Evolutionary conservation across 2,113 vertebrate species (phyloP).

Genomic region (Nanorana parkeri): DNA sequence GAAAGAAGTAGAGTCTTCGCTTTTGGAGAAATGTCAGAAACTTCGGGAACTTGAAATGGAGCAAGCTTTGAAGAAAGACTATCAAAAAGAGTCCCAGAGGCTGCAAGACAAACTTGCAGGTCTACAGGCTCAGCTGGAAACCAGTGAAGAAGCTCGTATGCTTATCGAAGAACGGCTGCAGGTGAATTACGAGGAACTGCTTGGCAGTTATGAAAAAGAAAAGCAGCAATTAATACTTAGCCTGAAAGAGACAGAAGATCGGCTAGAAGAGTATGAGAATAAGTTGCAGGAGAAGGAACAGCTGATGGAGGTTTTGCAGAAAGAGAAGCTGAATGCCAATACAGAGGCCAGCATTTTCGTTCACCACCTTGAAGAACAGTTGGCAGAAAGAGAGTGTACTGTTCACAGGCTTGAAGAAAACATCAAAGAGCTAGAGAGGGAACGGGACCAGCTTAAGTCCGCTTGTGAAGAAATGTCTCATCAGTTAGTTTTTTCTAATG

Average conservation of each 20-base stretch:
- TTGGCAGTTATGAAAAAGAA: slow-evolving; percentile 87
- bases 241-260: slow-evolving; percentile 83
- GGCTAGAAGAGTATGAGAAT: slow-evolving; percentile 78
- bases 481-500: slow-evolving; percentile 81
- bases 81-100: slow-evolving; percentile 84
- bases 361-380: slow-evolving; percentile 83
- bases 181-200: slow-evolving; percentile 79
- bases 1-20: slow-evolving; percentile 82
- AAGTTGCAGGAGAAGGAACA: slow-evolving; percentile 81
- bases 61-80: slow-evolving; percentile 87
- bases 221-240: slow-evolving; percentile 80
- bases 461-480: slow-evolving; percentile 89
- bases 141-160: slow-evolving; percentile 82
- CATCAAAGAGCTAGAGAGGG: slow-evolving; percentile 81
- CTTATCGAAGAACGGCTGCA: slow-evolving; percentile 89
- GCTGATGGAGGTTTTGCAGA: slow-evolving; percentile 84
- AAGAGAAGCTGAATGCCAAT: slow-evolving; percentile 76
- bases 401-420: slow-evolving; percentile 82
- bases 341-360: slow-evolving; percentile 79
- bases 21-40: slow-evolving; percentile 89
- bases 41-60: slow-evolving; percentile 86
- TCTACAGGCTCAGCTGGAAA: slow-evolving; percentile 79
- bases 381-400: slow-evolving; percentile 76
- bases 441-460: slow-evolving; percentile 82
- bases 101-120: slow-evolving; percentile 86